A percentile compares a stretch with the other conserved stretches of the same genome.
These are phyloP conservation scores for Pharmacophagus antenor DNA, from an alignment of 2,888 invertebrate genomes.

Conservation along the genomic window DNA sequence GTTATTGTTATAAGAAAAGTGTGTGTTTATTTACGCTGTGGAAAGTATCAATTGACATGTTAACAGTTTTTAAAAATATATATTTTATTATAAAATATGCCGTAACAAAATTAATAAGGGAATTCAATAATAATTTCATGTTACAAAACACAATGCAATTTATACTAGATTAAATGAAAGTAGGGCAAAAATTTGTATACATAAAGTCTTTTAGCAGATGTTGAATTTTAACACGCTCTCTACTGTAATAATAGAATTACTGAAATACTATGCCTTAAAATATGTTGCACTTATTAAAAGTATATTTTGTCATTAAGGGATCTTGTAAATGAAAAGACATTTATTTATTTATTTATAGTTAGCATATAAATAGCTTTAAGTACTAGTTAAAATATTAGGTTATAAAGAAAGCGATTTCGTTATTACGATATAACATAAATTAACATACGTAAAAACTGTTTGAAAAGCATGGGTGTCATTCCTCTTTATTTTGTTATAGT, in stretches of 20 bases:
- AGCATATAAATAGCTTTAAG: conserved; percentile 49
- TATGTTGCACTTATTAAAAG: background rate
- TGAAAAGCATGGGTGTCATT: too few relatives aligned
- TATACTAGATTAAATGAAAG: background rate
- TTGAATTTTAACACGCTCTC: conserved; percentile 32
- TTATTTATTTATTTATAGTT: conserved; percentile 59
- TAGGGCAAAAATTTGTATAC: too few relatives aligned
- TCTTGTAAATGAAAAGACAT: conserved; percentile 63
- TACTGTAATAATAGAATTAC: conserved; percentile 17
- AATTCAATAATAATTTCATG: background rate
- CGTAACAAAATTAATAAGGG: too few relatives aligned
- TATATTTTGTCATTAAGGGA: conserved; percentile 11
- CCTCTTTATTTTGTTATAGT: too few relatives aligned
- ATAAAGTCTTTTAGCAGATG: background rate
- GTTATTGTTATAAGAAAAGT: too few relatives aligned
- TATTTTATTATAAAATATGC: too few relatives aligned
- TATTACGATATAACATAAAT: background rate
- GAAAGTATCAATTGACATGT: too few relatives aligned
- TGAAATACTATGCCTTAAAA: background rate
- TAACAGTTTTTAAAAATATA: background rate
- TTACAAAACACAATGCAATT: background rate
- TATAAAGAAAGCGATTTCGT: background rate
- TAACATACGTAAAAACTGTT: background rate
- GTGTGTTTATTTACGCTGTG: too few relatives aligned
- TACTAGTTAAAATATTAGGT: conserved; percentile 34